phyloP scores from a whole-genome alignment of 2,888 invertebrate species.

The Cecidostiba fungosa region DNA sequence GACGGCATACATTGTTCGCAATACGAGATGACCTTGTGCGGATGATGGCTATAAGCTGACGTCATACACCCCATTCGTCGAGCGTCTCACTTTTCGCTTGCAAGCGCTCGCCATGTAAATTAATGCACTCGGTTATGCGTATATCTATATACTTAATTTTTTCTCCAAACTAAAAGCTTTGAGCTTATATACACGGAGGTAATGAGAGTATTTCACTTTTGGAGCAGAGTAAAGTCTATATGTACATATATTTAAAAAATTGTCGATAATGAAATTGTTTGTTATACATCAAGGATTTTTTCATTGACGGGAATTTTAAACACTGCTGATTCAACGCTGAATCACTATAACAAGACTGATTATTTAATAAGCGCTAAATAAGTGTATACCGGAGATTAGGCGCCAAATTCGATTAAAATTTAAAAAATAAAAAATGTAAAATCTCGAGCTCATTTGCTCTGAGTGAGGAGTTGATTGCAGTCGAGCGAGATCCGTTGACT shows the following conservation, averaged over 20 bases:
- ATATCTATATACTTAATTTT: neutral
- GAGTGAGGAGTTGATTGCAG: neutral
- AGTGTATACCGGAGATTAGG: neutral
- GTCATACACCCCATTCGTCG: slow-evolving; percentile 30
- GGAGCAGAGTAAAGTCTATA: too few relatives aligned
- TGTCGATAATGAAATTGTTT: neutral
- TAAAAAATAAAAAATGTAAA: neutral
- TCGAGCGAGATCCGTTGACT: neutral
- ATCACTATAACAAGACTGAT: neutral
- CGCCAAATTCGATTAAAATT: neutral
- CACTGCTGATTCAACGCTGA: neutral
- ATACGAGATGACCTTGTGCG: neutral
- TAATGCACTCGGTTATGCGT: neutral
- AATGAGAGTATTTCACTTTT: too few relatives aligned
- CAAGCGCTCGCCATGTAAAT: neutral
- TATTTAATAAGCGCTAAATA: neutral
- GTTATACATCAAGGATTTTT: slow-evolving; percentile 2
- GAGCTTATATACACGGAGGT: too few relatives aligned
- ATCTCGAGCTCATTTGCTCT: neutral
- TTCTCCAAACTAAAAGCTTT: too few relatives aligned
- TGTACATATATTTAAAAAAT: neutral
- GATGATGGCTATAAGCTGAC: slow-evolving; percentile 11
- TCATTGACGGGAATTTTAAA: neutral
- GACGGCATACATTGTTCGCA: neutral
- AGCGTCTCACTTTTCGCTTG: slow-evolving; percentile 3